Evolutionary conservation across 2,888 invertebrate genomes (phyloP), one percentile per base, ranked within the genome.

Genomic region (Sylvicola fuscatus): DNA sequence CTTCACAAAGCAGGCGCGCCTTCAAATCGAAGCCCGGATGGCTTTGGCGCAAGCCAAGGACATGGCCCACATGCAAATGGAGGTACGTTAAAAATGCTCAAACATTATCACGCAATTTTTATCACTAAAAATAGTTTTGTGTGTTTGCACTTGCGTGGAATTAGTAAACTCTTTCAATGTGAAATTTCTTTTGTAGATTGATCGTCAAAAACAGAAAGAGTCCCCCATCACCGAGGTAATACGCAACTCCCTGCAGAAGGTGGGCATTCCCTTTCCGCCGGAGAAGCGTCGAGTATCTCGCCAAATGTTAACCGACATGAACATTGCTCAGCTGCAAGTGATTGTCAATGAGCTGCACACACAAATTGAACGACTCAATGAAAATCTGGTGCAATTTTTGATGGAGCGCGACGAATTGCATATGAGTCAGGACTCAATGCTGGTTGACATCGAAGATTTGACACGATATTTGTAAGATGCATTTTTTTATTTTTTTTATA

Each of bases 381-480:
- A 89, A 55, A 73, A 77, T 38, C 64, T 95, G 45, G 92, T 95
- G 38, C 75, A 80, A 55, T 71, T 84, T 54, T 62, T 95, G 47
- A 76, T 93, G 69, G 82, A 84, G 49, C 68, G 93, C 43, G 95
- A 97, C 61, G 92, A 93, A 58, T 65, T 93, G 34, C 92, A 93
- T 61, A 93, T 95, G 90, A 84, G 87, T 43, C 92, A 95, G 59
- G 95, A 97, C 59, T 90, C 93, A 29, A 90, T 92, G 81, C 69
- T 93, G 44, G 90, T 93, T 27, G 93, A 95, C 54, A 89, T 95
- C 48, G 93, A 95, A 61, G 93, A 95, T 62, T 71, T 92, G 46
- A 89, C 89, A 31, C 68, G 82, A 64, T 83, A 82, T 58, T 63
- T 83, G 82, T 84, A 61, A 76, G 81, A 66, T 43, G 42, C 33